phyloP scores from a whole-genome alignment of 2,888 invertebrate genomes.

The Ectropis crepuscularia region DNA sequence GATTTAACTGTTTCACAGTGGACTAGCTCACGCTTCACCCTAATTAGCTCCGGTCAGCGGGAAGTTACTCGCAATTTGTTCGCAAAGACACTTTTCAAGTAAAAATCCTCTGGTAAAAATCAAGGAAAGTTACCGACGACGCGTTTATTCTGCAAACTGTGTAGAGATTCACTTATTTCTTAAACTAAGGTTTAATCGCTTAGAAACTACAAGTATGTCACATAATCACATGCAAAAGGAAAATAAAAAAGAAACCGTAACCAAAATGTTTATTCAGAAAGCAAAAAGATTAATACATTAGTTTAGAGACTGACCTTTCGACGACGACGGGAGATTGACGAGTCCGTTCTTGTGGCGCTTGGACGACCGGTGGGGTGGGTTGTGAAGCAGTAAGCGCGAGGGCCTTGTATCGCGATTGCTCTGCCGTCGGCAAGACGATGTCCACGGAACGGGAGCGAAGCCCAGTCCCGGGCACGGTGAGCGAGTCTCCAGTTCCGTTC shows the following conservation, averaged over 20 bases:
- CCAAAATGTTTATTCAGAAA: slow-evolving; percentile 40
- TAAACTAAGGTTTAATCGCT: too few species aligned
- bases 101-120: not conserved
- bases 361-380: slow-evolving; percentile 54
- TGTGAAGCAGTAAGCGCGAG: slow-evolving; percentile 87
- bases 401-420: slow-evolving; percentile 94
- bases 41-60: slow-evolving; percentile 24
- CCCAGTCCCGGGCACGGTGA: slow-evolving; percentile 89
- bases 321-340: slow-evolving; percentile 55
- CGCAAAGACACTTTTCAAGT: slow-evolving; percentile 12
- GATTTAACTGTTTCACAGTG: slow-evolving; percentile 19
- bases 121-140: too few species aligned
- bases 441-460: slow-evolving; percentile 93
- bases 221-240: slow-evolving; percentile 10
- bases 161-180: too few species aligned
- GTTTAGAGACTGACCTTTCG: slow-evolving; percentile 63
- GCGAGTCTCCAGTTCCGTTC: slow-evolving; percentile 85
- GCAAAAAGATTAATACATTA: slow-evolving; percentile 32
- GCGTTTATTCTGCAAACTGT: too few species aligned
- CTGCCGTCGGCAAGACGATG: slow-evolving; percentile 93
- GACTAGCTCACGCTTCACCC: slow-evolving; percentile 17
- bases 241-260: slow-evolving; percentile 41
- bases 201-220: not conserved
- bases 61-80: slow-evolving; percentile 2
- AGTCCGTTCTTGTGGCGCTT: slow-evolving; percentile 51